Evolutionary conservation across 2,113 vertebrate genomes (phyloP), one percentile per base, ranked within the genome.

Genomic region (Ginglymostoma cirratum): DNA sequence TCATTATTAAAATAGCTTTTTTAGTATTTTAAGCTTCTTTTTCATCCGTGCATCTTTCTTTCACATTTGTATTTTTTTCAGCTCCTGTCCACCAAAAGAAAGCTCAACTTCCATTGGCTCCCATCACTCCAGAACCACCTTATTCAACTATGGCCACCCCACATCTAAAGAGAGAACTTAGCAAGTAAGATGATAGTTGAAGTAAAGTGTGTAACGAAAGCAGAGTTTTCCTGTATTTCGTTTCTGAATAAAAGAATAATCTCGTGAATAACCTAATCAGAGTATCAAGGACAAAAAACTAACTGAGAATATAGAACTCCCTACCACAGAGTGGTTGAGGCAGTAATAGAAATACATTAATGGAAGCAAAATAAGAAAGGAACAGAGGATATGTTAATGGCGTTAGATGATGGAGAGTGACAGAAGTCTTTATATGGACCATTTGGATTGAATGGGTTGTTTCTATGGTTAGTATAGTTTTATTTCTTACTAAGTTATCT

Each of bases 111-210:
- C 96, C 97, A 0, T 87, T 97, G 97, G 98, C 98, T 94, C 98
- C 99, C 61, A 96, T 98, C 96, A 99, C 99, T 2, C 99, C 99
- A 0, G 97, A 99, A 98, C 98, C 99, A 38, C 96, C 97, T 96
- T 99, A 98, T 96, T 99, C 99, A 2, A 97, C 98, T 96, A 98
- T 99, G 99, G 99, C 99, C 97, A 99, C 99, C 0, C 99, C 99
- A 0, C 97, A 98, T 45, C 98, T 99, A 92, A 99, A 99, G 97
- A 98, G 98, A 96, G 98, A 98, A 96, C 97, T 99, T 96, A 97
- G 97, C 96, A 98, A 98, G 99, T 99, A 14, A 96, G 98, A 96
- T 27, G 69, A 48, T n/a, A 30, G 19, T 19, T 66, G 93, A 3
- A 21, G 87, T 61, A n/a, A 15, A 90, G 27, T 89, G 23, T 94